phyloP scores from a whole-genome alignment of 2,888 invertebrate species.

The Andrena bucephala region DNA sequence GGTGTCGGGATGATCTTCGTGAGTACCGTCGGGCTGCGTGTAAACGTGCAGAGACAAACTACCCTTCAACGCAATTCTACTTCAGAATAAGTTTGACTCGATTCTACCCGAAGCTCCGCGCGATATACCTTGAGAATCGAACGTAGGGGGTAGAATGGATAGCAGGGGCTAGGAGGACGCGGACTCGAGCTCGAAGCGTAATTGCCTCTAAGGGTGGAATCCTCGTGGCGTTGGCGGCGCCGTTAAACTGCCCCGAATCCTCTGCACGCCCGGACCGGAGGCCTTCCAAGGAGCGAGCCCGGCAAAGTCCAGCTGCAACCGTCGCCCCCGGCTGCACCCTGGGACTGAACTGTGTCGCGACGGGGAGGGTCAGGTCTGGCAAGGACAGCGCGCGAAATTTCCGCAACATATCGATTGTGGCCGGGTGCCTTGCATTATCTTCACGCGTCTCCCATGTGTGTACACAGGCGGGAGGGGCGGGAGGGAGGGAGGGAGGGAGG shows the following conservation, averaged over 20 bases:
- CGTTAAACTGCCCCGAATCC: conserved; percentile 23
- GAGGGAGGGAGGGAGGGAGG: too few species aligned
- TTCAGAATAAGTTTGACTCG: too few species aligned
- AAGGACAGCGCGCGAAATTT: conserved; percentile 74
- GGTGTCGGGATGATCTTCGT: not conserved
- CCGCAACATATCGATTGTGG: conserved; percentile 77
- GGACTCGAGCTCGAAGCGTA: not conserved
- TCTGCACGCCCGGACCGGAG: not conserved
- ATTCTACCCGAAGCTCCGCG: too few species aligned
- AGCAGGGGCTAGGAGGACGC: too few species aligned
- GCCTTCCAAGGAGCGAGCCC: conserved; percentile 22
- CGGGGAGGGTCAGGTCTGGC: conserved; percentile 24
- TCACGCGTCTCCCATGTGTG: conserved; percentile 19
- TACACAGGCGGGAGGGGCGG: conserved; percentile 50
- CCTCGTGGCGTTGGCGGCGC: not conserved
- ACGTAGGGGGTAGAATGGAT: too few species aligned
- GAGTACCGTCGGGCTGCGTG: not conserved
- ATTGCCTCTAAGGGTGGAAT: conserved; percentile 18
- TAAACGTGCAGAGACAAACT: not conserved
- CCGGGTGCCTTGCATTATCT: conserved; percentile 75
- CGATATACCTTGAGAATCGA: too few species aligned
- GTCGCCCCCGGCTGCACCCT: conserved; percentile 1
- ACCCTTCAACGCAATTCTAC: too few species aligned
- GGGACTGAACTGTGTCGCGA: not conserved
- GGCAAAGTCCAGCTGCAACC: conserved; percentile 38